These are phyloP conservation scores for Metopia argyrocephala DNA, from an alignment of 2,888 invertebrate genomes.

Conservation along the genomic window DNA sequence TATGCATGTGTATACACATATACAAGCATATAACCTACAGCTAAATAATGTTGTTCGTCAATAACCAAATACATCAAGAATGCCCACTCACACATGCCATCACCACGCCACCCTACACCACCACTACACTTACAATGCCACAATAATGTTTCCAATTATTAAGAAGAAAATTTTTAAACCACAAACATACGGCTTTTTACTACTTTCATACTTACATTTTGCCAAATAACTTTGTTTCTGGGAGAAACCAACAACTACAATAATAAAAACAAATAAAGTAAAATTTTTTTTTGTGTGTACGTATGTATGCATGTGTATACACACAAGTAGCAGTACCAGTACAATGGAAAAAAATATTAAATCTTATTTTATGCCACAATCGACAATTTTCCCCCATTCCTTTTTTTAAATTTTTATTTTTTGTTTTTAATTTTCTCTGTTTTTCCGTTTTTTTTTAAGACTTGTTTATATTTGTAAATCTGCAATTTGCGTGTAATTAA, in stretches of 20 bases:
- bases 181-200: too few species aligned
- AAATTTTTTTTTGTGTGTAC: too few species aligned
- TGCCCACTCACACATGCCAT: conserved; percentile 13
- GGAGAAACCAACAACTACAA: neutral
- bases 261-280: neutral
- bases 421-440: conserved; percentile 6
- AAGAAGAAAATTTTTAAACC: too few species aligned
- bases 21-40: conserved; percentile 31
- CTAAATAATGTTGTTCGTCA: conserved; percentile 42
- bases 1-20: conserved; percentile 9
- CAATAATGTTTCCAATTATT: too few species aligned
- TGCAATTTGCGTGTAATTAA: conserved; percentile 65
- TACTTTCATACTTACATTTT: neutral
- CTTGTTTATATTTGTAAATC: conserved; percentile 57
- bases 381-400: conserved; percentile 15
- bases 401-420: neutral
- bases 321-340: neutral
- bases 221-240: neutral
- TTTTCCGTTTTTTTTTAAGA: neutral
- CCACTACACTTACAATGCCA: neutral
- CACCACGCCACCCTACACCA: conserved; percentile 19
- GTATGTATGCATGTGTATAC: too few species aligned
- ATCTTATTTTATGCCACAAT: conserved; percentile 11
- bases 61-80: conserved; percentile 22
- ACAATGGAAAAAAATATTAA: conserved; percentile 47